Conservation (phyloP, 2,797 vertebrate genomes). For the Macroramphosus scolopax region DNA sequence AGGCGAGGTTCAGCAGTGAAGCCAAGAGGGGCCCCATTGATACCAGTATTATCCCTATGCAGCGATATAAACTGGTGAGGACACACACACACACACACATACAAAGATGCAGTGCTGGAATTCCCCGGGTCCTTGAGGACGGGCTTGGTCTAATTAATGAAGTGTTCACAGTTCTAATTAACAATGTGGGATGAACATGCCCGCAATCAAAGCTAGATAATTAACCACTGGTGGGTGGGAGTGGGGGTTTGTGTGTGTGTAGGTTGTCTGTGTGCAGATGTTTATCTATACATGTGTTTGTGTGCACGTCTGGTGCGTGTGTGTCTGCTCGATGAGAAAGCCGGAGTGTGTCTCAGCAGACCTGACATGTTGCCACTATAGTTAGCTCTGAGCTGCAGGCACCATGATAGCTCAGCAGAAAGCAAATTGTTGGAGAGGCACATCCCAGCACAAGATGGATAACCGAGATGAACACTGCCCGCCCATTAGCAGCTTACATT, state of each 20-base stretch:
- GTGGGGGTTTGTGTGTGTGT: constrained; percentile 23
- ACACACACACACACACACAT: constrained; percentile 11
- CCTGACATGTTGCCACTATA: constrained; percentile 66
- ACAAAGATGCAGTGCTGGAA: constrained; percentile 43
- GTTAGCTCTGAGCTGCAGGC: constrained; percentile 65
- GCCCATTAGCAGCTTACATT: not conserved
- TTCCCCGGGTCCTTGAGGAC: constrained; percentile 66
- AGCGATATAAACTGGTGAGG: constrained; percentile 95
- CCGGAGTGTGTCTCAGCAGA: constrained; percentile 58
- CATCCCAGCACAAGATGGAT: constrained; percentile 25
- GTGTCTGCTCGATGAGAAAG: constrained; percentile 61
- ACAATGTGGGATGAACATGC: constrained; percentile 75
- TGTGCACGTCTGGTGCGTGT: constrained; percentile 20
- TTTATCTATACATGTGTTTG: constrained; percentile 6
- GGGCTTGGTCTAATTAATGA: constrained; percentile 74
- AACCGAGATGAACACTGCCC: constrained; percentile 11
- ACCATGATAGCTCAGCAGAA: constrained; percentile 59
- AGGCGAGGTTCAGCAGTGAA: constrained; percentile 89
- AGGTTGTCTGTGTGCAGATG: constrained; percentile 21
- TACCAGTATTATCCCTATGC: constrained; percentile 88
- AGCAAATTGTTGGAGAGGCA: constrained; percentile 21
- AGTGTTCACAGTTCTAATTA: constrained; percentile 78
- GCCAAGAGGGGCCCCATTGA: constrained; percentile 89
- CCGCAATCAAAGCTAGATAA: constrained; percentile 75
- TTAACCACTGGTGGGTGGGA: constrained; percentile 67